Percentiles rank a stretch among this genome's conserved stretches.
Conservation (phyloP, 2,888 invertebrate genomes). For the Drosophila koepferae region DNA sequence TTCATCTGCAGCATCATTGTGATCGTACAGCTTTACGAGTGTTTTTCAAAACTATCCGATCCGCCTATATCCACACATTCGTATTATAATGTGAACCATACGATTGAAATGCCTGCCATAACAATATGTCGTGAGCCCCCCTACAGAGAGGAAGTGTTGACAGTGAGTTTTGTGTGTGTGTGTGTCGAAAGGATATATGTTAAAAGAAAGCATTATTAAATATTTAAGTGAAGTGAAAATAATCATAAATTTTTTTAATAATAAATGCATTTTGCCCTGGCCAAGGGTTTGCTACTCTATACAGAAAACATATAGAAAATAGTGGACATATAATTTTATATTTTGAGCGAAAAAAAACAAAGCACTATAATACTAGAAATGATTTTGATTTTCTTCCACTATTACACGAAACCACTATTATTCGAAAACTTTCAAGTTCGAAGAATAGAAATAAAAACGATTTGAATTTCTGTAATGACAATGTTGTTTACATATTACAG, state of each 20-base stretch:
- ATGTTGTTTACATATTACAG: neutral
- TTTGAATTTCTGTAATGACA: too few species aligned
- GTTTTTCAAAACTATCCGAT: slow-evolving; percentile 87
- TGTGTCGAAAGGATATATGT: neutral
- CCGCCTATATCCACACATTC: slow-evolving; percentile 90
- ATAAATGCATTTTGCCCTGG: too few species aligned
- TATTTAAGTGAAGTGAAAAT: neutral
- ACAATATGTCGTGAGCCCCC: slow-evolving; percentile 89
- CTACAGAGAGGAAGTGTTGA: slow-evolving; percentile 87
- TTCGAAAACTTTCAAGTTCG: too few species aligned
- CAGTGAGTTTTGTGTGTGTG: slow-evolving; percentile 84
- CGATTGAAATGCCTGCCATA: slow-evolving; percentile 89
- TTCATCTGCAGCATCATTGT: slow-evolving; percentile 87
- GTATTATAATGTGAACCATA: slow-evolving; percentile 88
- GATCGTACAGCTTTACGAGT: slow-evolving; percentile 87
- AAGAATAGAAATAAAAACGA: too few species aligned
- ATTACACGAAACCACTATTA: too few species aligned
- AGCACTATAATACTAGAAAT: too few species aligned
- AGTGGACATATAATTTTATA: too few species aligned
- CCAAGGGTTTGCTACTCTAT: too few species aligned
- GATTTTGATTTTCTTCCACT: too few species aligned
- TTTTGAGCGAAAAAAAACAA: too few species aligned
- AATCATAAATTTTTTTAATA: too few species aligned
- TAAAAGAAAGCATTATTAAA: neutral
- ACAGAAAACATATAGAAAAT: too few species aligned